Conservation (phyloP, 2,888 invertebrate genomes). For the Orthosia cruda region DNA sequence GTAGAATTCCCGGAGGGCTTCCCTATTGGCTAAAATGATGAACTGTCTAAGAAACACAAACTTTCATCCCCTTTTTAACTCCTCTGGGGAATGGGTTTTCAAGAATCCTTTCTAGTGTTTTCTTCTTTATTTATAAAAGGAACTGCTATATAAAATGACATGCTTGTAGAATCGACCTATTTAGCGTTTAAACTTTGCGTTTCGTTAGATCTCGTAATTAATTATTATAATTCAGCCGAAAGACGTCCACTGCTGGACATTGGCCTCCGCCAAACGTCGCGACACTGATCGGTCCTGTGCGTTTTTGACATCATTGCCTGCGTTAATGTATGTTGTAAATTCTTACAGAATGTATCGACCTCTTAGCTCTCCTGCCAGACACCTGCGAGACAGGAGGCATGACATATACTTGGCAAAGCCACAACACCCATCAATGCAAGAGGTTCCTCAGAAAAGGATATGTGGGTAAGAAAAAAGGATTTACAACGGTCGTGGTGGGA, state of each 20-base stretch:
- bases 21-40: neutral
- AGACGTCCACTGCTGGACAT: no score
- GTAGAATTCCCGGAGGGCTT: no score
- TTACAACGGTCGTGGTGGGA: constrained; percentile 1
- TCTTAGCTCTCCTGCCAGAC: constrained; percentile 4
- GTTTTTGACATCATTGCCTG: no score
- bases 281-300: no score
- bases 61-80: neutral
- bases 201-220: no score
- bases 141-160: no score
- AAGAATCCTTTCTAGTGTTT: neutral
- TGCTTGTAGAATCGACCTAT: no score
- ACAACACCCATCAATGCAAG: neutral
- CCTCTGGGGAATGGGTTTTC: neutral
- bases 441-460: neutral
- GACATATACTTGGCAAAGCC: neutral
- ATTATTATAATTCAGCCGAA: no score
- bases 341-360: constrained; percentile 3
- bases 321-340: neutral
- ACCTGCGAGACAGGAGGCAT: constrained; percentile 8
- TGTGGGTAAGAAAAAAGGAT: neutral
- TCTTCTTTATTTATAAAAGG: no score
- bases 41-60: neutral
- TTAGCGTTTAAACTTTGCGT: no score
- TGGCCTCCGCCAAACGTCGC: no score